Base-by-base conservation (phyloP, 1,140 invertebrate genomes). In the Ips nitidus region DNA sequence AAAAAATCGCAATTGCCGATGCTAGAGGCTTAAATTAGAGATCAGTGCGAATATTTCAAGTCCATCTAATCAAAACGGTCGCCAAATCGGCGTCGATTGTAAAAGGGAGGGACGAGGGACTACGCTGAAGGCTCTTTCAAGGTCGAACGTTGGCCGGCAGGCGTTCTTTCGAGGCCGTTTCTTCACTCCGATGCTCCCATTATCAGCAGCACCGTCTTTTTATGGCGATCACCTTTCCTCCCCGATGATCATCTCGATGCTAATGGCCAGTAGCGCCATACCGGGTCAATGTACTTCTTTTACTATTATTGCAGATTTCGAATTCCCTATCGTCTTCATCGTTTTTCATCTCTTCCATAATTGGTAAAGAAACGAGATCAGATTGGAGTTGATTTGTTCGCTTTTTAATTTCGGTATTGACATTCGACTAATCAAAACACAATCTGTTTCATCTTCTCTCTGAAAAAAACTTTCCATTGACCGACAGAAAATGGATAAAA, bases 41-140 rank as follows among this genome's bases (percentile, higher is more conserved):
- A 2, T 50, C 45, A 50, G 45, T 50, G 3, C 6, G 22, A 50
- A 50, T 50, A 22, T 50, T 50, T 50, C 22, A 6, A 56, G n/a
- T 52, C 41, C 39, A 55, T 62, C 69, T 61, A 71, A 66, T 66
- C 50, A 71, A 52, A 57, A 39, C 65, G 52, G 52, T 64, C 52
- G 65, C 47, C 60, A 60, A 71, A 62, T 71, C 52, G 66, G 65
- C 66, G 66, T 56, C 70, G 57, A 57, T 64, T 47, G 40, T 58
- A 6, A 37, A 37, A 41, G 58, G 43, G 72, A 22, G 22, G 22
- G 22, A 22, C 22, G 22, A 22, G 22, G 70, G 22, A 39, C 73
- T 73, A 72, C 72, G 57, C 62, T 73, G 75, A 80, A 80, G 79
- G 79, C 75, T 78, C 76, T 78, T 78, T 71, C 77, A 80, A 80